A percentile compares a stretch with the other conserved stretches of the same genome.
These are phyloP conservation scores for Mugil cephalus DNA, from an alignment of 2,113 vertebrate species.

Conservation along the genomic window DNA sequence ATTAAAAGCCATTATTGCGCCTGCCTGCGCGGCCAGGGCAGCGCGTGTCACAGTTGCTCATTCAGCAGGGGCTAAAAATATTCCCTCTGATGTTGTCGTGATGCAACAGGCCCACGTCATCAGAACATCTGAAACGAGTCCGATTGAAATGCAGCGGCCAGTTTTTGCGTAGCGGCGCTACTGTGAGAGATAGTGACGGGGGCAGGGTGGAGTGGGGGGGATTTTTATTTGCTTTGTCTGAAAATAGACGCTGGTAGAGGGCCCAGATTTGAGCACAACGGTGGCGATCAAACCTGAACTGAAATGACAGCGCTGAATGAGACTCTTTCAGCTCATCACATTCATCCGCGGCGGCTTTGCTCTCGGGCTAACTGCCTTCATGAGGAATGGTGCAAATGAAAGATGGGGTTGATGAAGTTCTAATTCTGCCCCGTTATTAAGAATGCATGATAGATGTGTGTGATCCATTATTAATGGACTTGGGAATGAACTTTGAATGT, in stretches of 20 bases:
- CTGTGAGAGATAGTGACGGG: constrained; percentile 29
- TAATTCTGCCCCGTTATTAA: constrained; percentile 73
- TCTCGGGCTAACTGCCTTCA: constrained; percentile 45
- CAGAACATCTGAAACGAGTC: constrained; percentile 39
- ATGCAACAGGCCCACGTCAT: constrained; percentile 72
- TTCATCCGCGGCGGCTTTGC: constrained; percentile 35
- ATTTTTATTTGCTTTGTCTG: constrained; percentile 21
- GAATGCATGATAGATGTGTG: constrained; percentile 69
- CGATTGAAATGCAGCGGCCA: constrained; percentile 46
- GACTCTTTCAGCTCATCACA: constrained; percentile 47
- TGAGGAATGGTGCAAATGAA: constrained; percentile 58
- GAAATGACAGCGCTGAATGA: constrained; percentile 4
- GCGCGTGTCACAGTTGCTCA: constrained; percentile 59
- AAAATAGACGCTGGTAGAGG: constrained; percentile 66
- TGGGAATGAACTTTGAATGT: constrained; percentile 70
- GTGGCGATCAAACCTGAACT: constrained; percentile 5
- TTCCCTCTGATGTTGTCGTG: constrained; percentile 67
- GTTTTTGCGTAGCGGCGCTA: constrained; percentile 29
- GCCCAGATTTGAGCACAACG: constrained; percentile 32
- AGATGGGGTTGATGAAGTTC: constrained; percentile 60
- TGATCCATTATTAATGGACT: constrained; percentile 73
- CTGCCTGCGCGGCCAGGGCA: constrained; percentile 48
- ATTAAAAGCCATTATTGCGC: constrained; percentile 75
- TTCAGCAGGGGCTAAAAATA: constrained; percentile 77
- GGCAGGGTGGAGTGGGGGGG: constrained; percentile 20